Evolutionary conservation across 2,888 invertebrate species (phyloP), one percentile per base, ranked within the genome.

Genomic region (Pheosia tremula): DNA sequence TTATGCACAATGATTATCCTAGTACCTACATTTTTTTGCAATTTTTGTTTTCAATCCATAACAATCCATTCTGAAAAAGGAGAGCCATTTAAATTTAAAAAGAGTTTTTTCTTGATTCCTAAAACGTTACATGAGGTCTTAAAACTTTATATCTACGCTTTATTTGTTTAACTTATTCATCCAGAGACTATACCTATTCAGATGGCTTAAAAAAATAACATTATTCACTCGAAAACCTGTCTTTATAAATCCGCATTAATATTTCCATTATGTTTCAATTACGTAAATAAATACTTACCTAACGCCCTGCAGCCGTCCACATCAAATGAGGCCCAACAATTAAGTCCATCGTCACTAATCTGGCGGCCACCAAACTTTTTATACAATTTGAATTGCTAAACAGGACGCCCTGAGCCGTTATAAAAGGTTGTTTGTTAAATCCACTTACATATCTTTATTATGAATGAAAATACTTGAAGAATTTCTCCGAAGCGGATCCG

Each of bases 381-480:
- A 64, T 69, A 72, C 71, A 64, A 84, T 83, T 81, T 81, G 82
- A 84, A 80, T 82, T 83, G 83, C 81, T 78, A 82, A 84, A 69
- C 75, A 75, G 79, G 69, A 60, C 69, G 71, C 76, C 72, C 62
- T 56, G 60, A 69, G 74, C 69, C 62, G 63, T 75, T 71, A 71
- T 71, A 71, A 77, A 76, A 70, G 72, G 71, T 71, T 62, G 67
- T 76, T 78, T 72, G 71, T 73, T 76, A 75, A 69, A 75, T 74
- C 62, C 67, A 67, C 69, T 74, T 64, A 66, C 68, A 78, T 79
- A 76, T 79, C 76, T 77, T 79, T 74, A 81, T 80, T 83, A 77
- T 71, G 66, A 68, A 77, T 74, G 74, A 78, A 79, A 80, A 80
- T 81, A 76, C 76, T 77, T 78, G 68, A 63, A 67, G 74, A 60